Evolutionary conservation across 2,888 invertebrate species (phyloP), one percentile per base, ranked within the genome.

Genomic region (Acronicta leporina): DNA sequence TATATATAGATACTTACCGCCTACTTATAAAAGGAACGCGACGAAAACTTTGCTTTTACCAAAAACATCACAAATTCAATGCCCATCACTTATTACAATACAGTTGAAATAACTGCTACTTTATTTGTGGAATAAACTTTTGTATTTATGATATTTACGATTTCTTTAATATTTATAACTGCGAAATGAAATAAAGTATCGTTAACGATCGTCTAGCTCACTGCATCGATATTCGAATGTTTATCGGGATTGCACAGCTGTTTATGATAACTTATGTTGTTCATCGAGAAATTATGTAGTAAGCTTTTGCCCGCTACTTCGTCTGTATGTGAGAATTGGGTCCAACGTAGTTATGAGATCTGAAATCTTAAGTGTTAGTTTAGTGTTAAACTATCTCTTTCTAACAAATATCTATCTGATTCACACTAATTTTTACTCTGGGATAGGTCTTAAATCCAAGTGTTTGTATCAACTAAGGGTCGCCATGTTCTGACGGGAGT

Each of bases 11-110:
- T 20, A 20, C 4, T 20, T 6, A 27, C 3, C 6, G 6, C 27
- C 27, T 27, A 20, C 20, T 3, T 20, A 20, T 3, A 4, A 20
- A 20, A 20, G 20, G 11, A 3, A 16, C 35, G 15, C 49, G 49
- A 42, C 45, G 55, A 49, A 15, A 66, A 56, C 62, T 63, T 70
- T 45, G 41, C 40, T 62, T 59, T 59, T 48, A 68, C 62, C 60
- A 43, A 56, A 55, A 54, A 58, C 50, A 14, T 45, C 25, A 25
- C 16, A 44, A 64, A 54, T 52, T 68, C 51, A 47, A 54, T 38
- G 16, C 8, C 11, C 35, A 43, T 14, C n/a, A 13, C 20, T 44
- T 42, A 38, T 47, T 54, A 33, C 44, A 49, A 60, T 46, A 42
- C 27, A 47, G 52, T 56, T 55, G 48, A 69, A 53, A 55, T 53